Base-by-base conservation (phyloP, 2,888 invertebrate genomes). In the Teleogryllus oceanicus region DNA sequence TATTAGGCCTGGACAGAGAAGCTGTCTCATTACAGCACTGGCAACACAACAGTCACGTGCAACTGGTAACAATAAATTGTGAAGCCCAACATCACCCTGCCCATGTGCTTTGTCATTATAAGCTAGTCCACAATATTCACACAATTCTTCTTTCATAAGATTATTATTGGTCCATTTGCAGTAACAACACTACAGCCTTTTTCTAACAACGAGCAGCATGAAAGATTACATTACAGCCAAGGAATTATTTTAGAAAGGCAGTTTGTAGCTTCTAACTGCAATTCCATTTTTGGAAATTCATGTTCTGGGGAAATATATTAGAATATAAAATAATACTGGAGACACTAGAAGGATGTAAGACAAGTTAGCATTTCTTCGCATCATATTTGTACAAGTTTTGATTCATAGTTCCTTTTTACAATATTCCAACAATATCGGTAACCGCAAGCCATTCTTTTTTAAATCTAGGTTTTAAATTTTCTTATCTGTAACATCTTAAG, bases 321-420 rank as follows among this genome's bases (percentile, higher is more conserved):
- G 78, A 80, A 75, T 80, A 80, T 80, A 80, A 80, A 80, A 80
- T 80, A 80, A 80, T 78, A 80, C 78, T 78, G 80, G 80, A 80
- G 76, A 80, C 80, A 80, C 78, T 80, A 50, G 76, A 78, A 75
- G 78, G 49, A 20, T 80, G 78, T 78, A 50, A 80, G 50, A 80
- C 74, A 78, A 78, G 77, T 80, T 75, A 80, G 24, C 80, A 75
- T 80, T 62, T 20, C 49, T 75, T 80, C 50, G 62, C 75, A 74
- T 75, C 80, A 80, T 78, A 78, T 80, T 78, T 80, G 80, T 80
- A 80, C 78, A 78, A 78, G 74, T 62, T 76, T 79, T 79, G 50
- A 79, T 75, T 62, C n/a, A 62, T 62, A 62, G 62, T 18, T 62
- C 76, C 74, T 74, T 50, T 50, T 79, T 75, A 76, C 75, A 50